Base-by-base conservation (phyloP, 2,113 vertebrate genomes). In the Triplophysa rosa region DNA sequence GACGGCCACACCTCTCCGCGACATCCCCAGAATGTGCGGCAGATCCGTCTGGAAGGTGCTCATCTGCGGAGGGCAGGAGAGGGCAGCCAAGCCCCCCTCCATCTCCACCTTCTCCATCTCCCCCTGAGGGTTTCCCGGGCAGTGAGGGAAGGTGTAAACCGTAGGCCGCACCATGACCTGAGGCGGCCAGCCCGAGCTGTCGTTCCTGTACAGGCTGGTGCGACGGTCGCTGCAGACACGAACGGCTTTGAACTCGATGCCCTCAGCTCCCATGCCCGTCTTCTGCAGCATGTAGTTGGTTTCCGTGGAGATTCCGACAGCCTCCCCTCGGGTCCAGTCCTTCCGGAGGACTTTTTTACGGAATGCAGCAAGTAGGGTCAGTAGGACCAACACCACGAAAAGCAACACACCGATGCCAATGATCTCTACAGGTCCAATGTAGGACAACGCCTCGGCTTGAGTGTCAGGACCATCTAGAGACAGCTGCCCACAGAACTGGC, bases 261-360 rank as follows among this genome's bases (percentile, higher is more conserved):
- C 90, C 4, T 91, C 90, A 0, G 77, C 63, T 1, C 90, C 86
- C 62, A 81, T 91, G 0, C 96, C 94, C 54, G 94, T 95, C 87
- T 96, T 97, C 84, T 91, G 93, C 47, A 97, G 92, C 86, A 96
- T 90, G 9, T 94, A 94, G 0, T 87, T 90, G 16, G 89, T 87
- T 66, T 92, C 88, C 9, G 90, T 85, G 49, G 91, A 89, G 61
- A 90, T 84, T 6, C 93, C 87, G 92, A 93, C 1, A 74, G 94
- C 92, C 74, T 94, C 94, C 86, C 94, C 93, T 29, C 93, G 92
- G 1, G 92, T 92, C 19, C 95, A 95, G 73, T 95, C 95, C 83
- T 97, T 98, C 70, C 94, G 91, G 84, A 98, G 96, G 21, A 98
- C 93, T 87, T 97, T 98, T 86, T 96, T 96, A 65, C 95, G 94